Evolutionary conservation across 2,113 vertebrate species (phyloP), one percentile per base, ranked within the genome.

Genomic region (Emberiza fucata): DNA sequence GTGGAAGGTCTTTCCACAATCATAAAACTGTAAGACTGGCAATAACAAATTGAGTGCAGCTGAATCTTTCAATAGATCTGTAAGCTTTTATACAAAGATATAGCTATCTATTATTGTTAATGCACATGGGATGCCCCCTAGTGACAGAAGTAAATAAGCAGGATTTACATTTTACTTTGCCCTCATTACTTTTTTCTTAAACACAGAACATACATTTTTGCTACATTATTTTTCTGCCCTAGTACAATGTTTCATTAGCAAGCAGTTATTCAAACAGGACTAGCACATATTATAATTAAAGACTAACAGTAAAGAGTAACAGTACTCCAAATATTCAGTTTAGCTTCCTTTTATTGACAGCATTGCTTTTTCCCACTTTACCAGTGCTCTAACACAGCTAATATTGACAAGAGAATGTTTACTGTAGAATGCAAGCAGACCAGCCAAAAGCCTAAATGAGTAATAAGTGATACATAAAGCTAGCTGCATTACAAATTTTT

Each of bases 101-200:
- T 27, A 82, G 76, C 15, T 28, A 81, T 81, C 15, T 70, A 39
- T 39, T 60, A 45, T 31, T 69, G 88, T 71, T 92, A 71, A 44
- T 81, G 80, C 76, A 94, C n/a, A 20, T 6, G 20, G 83, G 82
- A 88, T 92, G 98, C 97, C 97, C 97, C 51, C 98, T 98, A 97
- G 97, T 94, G 98, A 95, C 10, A 85, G 29, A 97, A 95, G 33
- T 14, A 64, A 88, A 61, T 18, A 79, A 9, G 15, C 14, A 73
- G 39, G 28, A 59, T 17, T 48, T 39, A 65, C 2, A 28, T 61
- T 50, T 57, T 73, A 54, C 25, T 73, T 86, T 33, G 16, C 53
- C 31, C 28, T 39, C 9, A 16, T 25, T 28, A 17, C 14, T 29
- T 69, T 51, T 50, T 29, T 63, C 37, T 51, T 76, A 45, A 84